phyloP scores from a whole-genome alignment of 2,888 invertebrate species.

The Sphecodes monilicornis region DNA sequence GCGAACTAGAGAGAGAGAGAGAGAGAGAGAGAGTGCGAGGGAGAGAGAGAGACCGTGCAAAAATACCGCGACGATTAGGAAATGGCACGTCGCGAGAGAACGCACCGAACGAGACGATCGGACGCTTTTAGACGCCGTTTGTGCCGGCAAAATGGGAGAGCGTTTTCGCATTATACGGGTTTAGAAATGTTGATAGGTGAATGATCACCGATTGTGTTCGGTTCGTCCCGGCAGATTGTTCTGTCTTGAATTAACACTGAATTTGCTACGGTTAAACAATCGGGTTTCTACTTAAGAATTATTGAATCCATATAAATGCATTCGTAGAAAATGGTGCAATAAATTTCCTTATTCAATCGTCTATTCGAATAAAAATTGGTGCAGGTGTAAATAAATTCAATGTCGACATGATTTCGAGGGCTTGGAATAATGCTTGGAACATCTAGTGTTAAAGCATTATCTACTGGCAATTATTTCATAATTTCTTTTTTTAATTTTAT shows the following conservation, averaged over 20 bases:
- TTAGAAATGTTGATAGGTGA: background rate
- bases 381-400: background rate
- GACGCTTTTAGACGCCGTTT: background rate
- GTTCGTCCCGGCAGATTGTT: background rate
- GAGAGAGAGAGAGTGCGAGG: conserved; percentile 15
- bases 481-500: no score
- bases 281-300: background rate
- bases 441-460: no score
- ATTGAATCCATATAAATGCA: background rate
- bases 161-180: background rate
- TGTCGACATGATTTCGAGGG: background rate
- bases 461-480: no score
- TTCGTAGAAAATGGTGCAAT: background rate
- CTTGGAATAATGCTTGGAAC: no score
- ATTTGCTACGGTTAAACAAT: background rate
- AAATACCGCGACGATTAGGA: conserved; percentile 48
- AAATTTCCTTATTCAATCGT: background rate
- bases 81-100: conserved; percentile 49
- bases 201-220: background rate
- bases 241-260: background rate
- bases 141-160: background rate
- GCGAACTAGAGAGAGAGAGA: background rate
- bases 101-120: conserved; percentile 54
- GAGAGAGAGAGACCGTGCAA: conserved; percentile 37
- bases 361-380: background rate